Evolutionary conservation across 2,888 invertebrate species (phyloP).

Genomic region (Dendrolimus houi): DNA sequence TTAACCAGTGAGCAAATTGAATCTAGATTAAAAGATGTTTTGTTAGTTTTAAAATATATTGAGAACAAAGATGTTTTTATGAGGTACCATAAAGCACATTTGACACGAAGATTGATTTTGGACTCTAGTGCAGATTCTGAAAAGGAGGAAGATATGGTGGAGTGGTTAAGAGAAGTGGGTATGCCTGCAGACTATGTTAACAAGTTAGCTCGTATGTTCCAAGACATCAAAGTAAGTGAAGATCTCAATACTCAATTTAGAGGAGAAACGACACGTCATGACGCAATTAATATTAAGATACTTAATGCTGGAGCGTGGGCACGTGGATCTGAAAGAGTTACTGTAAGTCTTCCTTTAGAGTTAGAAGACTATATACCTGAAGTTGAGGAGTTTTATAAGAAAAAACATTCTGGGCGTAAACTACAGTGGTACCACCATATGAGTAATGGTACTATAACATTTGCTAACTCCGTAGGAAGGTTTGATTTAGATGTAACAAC

Average conservation of each 20-base stretch:
- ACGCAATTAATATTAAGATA: slow-evolving; percentile 98
- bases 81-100: slow-evolving; percentile 98
- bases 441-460: slow-evolving; percentile 99
- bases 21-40: slow-evolving; percentile 91
- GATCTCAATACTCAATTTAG: slow-evolving; percentile 97
- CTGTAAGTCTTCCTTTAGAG: slow-evolving; percentile 97
- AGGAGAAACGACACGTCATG: slow-evolving; percentile 85
- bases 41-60: slow-evolving; percentile 98
- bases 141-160: slow-evolving; percentile 99
- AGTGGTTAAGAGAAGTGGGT: slow-evolving; percentile 97
- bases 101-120: slow-evolving; percentile 94
- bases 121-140: slow-evolving; percentile 99
- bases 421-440: slow-evolving; percentile 99
- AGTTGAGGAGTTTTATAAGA: slow-evolving; percentile 98
- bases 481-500: slow-evolving; percentile 99
- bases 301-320: slow-evolving; percentile 99
- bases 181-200: slow-evolving; percentile 99
- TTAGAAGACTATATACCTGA: slow-evolving; percentile 99
- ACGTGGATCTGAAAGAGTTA: slow-evolving; percentile 93
- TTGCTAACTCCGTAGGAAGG: slow-evolving; percentile 92
- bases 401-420: slow-evolving; percentile 97
- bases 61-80: slow-evolving; percentile 99
- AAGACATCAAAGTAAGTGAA: slow-evolving; percentile 98
- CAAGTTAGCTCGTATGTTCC: slow-evolving; percentile 98
- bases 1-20: slow-evolving; percentile 98